Base-by-base conservation (phyloP, 2,888 invertebrate species). In the Drosophila neoperkinsi region DNA sequence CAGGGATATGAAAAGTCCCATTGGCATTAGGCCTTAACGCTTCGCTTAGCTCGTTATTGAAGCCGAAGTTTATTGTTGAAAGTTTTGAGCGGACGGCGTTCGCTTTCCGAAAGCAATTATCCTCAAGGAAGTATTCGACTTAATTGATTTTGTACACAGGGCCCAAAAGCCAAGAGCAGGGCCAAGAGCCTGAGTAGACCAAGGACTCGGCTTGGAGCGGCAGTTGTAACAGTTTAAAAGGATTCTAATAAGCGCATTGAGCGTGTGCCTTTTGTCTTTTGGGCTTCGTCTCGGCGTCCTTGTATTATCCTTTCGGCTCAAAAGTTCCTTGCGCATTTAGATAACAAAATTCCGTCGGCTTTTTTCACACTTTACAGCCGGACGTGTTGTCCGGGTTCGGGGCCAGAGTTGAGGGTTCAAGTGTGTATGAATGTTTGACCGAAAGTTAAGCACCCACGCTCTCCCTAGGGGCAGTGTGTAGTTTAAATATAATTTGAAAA, bases 401-500 rank as follows among this genome's bases (percentile, higher is more conserved):
- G 73, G 77, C 58, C 70, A 76, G 72, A 78, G 88, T 85, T 80
- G 79, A 85, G 69, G 70, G 61, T 77, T 85, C 75, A 86, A 88
- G 55, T 68, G 51, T 63, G 55, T 73, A 56, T 71, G 70, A 67
- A 60, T 67, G 60, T 77, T 82, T 79, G 71, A 71, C 89, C 90
- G 89, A 85, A 83, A 87, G 82, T 75, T 76, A 72, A 80, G 71
- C 79, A 64, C 43, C 70, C 63, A 68, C 46, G 49, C 49, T 33
- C 25, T 21, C 58, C 60, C 31, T n/a, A 41, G 50, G 51, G 56
- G 21, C 30, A 36, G 25, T 63, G 21, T 75, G 71, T 78, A 84
- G 84, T 89, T 89, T 88, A 87, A 88, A 89, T 87, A 89, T 82
- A 83, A 87, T 89, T 89, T 71, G 82, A 72, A 88, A 87, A 87